Base-by-base conservation (phyloP, 2,797 vertebrate genomes). In the Scolopax bukidnonensis region DNA sequence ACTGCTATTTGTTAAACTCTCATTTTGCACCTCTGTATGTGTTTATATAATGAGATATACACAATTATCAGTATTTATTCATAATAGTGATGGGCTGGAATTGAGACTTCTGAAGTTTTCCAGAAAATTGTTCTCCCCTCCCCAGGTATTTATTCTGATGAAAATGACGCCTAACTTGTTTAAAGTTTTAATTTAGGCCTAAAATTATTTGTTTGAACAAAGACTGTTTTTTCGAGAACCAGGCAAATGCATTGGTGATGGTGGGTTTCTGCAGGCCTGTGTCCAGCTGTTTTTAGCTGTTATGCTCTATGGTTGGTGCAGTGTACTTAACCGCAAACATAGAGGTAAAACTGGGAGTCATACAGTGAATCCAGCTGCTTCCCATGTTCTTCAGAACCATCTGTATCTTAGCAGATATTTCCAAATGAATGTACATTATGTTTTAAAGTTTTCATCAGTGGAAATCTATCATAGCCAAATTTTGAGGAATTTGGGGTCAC, bases 221-320 rank as follows among this genome's bases (percentile, higher is more conserved):
- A 60, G 21, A 15, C 13, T 53, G 36, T 0, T 27, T 12, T 84
- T 71, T 76, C 38, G 33, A 73, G 56, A 84, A 11, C 27, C 9
- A 51, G 33, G 27, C 24, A 81, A 68, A n/a, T 90, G 15, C 69
- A 43, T 28, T 71, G 27, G 32, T 60, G 36, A 28, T 64, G n/a
- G 7, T 83, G 25, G 5, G 21, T 74, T 91, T 25, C 60, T 84
- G 18, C 41, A 77, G 43, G 28, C 48, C 40, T 48, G 7, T 65
- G 13, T 69, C 54, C 33, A 68, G 33, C 20, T 89, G 25, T 6
- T 63, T 84, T 75, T 60, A 59, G 16, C 45, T 84, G 45, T 84
- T 74, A 43, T 1, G 6, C 18, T 2, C 0, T 50, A 1, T 85
- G 48, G 23, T 36, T 87, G 1, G 4, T 83, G 20, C 56, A n/a